A percentile compares a stretch with the other conserved stretches of the same genome.
These are phyloP conservation scores for Proteles cristata DNA, from an alignment of 2,113 vertebrate species.

Conservation along the genomic window DNA sequence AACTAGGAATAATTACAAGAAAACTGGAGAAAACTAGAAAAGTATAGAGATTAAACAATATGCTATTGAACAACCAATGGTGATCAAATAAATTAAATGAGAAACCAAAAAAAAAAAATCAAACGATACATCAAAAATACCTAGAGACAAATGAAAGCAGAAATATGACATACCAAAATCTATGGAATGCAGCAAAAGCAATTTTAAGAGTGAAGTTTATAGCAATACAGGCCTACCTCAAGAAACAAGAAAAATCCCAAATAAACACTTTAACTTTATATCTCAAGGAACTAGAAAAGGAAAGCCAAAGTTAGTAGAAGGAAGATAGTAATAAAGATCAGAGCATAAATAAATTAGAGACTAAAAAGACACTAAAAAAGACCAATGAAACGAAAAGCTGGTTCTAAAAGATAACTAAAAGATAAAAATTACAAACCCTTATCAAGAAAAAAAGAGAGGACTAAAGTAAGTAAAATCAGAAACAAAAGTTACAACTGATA, in stretches of 20 bases:
- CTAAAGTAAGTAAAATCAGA: background rate
- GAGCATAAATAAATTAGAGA: background rate
- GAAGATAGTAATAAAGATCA: background rate
- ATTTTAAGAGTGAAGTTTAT: background rate
- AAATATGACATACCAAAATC: background rate
- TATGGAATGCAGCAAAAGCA: background rate
- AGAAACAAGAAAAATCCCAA: background rate
- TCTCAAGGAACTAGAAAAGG: background rate
- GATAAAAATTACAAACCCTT: background rate
- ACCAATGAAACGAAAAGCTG: background rate
- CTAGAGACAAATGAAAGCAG: background rate
- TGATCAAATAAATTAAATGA: background rate
- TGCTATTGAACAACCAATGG: background rate
- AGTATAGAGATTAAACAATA: background rate
- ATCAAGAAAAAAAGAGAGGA: background rate
- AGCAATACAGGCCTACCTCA: background rate
- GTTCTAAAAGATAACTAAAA: background rate
- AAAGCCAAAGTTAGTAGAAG: background rate
- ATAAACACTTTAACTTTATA: background rate
- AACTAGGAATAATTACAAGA: background rate
- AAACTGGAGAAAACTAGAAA: background rate
- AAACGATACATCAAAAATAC: background rate
- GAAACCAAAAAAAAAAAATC: background rate
- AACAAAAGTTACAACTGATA: background rate
- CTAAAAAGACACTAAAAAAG: background rate